Conservation (phyloP, 2,113 vertebrate species). For the Carassius auratus region DNA sequence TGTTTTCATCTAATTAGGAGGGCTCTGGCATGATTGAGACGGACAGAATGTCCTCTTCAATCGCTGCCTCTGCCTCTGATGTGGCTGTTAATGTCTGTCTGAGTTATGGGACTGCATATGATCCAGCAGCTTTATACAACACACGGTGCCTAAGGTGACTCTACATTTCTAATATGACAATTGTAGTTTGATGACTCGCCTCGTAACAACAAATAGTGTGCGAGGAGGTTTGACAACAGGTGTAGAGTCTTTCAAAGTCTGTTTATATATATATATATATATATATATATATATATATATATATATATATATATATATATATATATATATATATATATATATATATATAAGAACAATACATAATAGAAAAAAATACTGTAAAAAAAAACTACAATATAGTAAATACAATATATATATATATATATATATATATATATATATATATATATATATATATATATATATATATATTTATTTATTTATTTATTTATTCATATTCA, state of each 20-base stretch:
- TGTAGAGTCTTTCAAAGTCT: neutral
- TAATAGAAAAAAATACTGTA: no score
- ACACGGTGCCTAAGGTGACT: conserved; percentile 17
- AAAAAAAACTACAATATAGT: no score
- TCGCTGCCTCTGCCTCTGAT: conserved; percentile 31
- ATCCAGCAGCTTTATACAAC: conserved; percentile 48
- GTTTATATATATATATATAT: no score
- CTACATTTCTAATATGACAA: conserved; percentile 25
- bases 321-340: no score
- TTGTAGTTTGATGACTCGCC: conserved; percentile 15
- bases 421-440: no score
- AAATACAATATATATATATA: no score
- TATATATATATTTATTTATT: no score
- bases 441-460: no score
- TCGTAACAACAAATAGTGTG: neutral
- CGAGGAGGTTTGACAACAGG: neutral
- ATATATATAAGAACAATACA: no score
- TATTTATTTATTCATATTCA: no score
- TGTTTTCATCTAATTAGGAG: conserved; percentile 47
- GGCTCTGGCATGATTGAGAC: conserved; percentile 38
- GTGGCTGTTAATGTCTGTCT: conserved; percentile 50
- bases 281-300: no score
- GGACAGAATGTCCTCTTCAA: conserved; percentile 46
- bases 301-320: no score
- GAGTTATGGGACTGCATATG: conserved; percentile 43